Conservation (phyloP, 2,888 invertebrate genomes). For the Acanthosoma haemorrhoidale region DNA sequence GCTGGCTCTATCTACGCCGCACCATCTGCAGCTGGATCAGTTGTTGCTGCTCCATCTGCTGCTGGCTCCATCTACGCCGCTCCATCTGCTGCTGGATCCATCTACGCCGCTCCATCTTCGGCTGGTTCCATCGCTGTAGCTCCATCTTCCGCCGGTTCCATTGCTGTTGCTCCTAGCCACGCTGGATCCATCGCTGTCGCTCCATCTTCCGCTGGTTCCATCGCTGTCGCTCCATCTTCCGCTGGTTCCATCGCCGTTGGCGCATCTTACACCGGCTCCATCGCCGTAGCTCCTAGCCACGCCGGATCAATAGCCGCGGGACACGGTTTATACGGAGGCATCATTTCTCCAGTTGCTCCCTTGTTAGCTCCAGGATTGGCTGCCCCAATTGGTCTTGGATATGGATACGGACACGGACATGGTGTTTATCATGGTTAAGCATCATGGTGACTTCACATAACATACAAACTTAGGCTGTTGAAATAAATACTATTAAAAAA, state of each 20-base stretch:
- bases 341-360: no score
- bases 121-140: not conserved
- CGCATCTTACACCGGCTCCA: not conserved
- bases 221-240: not conserved
- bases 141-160: not conserved
- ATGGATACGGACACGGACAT: no score
- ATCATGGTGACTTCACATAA: no score
- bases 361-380: no score
- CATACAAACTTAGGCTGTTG: no score
- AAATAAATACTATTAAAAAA: no score
- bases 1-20: not conserved
- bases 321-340: no score
- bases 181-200: not conserved
- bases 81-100: not conserved
- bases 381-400: no score
- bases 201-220: not conserved
- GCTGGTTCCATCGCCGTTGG: conserved; percentile 6
- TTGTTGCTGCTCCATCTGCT: not conserved
- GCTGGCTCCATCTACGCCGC: not conserved
- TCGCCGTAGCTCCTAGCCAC: not conserved
- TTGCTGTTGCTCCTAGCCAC: not conserved
- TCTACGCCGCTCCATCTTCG: not conserved
- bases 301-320: conserved; percentile 8
- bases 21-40: not conserved
- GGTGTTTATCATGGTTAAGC: no score